Conservation (phyloP, 2,113 vertebrate species). For the Microtus oregoni region DNA sequence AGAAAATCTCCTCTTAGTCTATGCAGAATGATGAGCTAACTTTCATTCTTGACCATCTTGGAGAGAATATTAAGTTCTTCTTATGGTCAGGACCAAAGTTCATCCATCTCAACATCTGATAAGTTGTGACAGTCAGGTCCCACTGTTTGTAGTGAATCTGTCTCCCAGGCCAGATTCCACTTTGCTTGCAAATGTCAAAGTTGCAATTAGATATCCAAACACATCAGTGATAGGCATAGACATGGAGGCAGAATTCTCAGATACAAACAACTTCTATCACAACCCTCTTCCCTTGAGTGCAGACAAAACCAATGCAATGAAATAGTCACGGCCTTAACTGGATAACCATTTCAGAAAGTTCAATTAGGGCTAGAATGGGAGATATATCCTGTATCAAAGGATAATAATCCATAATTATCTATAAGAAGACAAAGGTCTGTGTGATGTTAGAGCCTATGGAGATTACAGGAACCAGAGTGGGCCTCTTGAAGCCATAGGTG, state of each 20-base stretch:
- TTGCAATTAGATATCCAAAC: not conserved
- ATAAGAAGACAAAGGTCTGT: not conserved
- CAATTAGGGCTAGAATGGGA: not conserved
- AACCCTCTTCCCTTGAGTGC: not conserved
- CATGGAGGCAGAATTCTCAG: not conserved
- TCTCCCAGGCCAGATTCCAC: not conserved
- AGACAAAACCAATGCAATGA: not conserved
- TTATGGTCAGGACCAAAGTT: not conserved
- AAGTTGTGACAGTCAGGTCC: not conserved
- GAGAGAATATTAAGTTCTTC: not conserved
- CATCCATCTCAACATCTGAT: not conserved
- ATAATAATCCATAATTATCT: not conserved
- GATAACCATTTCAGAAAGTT: not conserved
- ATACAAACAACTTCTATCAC: not conserved
- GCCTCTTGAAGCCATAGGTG: not conserved
- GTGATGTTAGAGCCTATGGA: not conserved
- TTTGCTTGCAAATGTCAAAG: not conserved
- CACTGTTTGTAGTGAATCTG: not conserved
- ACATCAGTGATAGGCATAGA: not conserved
- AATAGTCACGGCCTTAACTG: not conserved
- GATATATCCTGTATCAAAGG: not conserved
- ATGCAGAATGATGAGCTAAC: conserved; percentile 10
- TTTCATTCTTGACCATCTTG: conserved; percentile 27
- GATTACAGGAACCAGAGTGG: not conserved
- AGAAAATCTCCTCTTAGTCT: conserved; percentile 37